A percentile compares a stretch with the other conserved stretches of the same genome.
These are phyloP conservation scores for Lithophane socia DNA, from an alignment of 2,888 invertebrate species.

Conservation along the genomic window DNA sequence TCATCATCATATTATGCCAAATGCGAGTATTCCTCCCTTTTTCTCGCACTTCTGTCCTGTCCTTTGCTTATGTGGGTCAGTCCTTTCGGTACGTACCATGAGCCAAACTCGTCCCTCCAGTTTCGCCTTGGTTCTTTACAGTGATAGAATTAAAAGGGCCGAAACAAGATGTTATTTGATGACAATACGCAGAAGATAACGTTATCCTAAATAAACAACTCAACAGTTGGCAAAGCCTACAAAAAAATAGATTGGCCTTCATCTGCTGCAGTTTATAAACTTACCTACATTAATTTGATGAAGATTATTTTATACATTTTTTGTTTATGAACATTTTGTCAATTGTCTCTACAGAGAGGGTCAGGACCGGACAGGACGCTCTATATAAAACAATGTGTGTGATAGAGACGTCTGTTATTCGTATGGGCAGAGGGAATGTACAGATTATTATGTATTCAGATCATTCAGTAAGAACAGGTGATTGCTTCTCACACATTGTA, in stretches of 20 bases:
- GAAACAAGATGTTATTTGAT: background rate
- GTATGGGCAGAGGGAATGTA: background rate
- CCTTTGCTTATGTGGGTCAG: background rate
- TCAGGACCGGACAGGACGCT: background rate
- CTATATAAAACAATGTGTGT: conserved; percentile 13
- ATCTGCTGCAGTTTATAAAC: conserved; percentile 15
- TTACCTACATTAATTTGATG: background rate
- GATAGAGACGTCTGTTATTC: background rate
- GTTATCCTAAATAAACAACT: background rate
- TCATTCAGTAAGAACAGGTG: background rate
- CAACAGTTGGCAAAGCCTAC: background rate
- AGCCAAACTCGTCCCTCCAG: background rate
- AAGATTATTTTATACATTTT: background rate
- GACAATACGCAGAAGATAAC: background rate
- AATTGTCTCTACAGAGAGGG: conserved; percentile 18
- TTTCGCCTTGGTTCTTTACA: background rate
- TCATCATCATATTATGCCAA: too few species aligned
- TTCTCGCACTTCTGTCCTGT: background rate
- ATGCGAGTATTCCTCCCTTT: background rate
- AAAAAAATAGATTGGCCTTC: background rate
- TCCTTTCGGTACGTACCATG: background rate
- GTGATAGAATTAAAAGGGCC: background rate
- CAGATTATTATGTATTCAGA: conserved; percentile 11
- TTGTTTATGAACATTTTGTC: conserved; percentile 9
- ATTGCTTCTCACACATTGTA: background rate